A percentile compares a stretch with the other conserved stretches of the same genome.
These are phyloP conservation scores for Autographa gamma DNA, from an alignment of 2,888 invertebrate species.

Conservation along the genomic window DNA sequence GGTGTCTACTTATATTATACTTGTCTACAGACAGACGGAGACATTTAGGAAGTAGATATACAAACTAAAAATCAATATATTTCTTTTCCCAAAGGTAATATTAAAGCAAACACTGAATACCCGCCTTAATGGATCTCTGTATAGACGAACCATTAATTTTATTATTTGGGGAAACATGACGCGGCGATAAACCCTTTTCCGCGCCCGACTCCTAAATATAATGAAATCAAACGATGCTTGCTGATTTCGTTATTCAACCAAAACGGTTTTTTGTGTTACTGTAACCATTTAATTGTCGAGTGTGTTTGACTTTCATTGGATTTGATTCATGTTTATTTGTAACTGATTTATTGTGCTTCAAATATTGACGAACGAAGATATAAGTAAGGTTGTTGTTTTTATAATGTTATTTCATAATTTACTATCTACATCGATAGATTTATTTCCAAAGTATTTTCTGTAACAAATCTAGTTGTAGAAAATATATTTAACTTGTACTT, in stretches of 20 bases:
- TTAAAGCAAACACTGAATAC: constrained; percentile 63
- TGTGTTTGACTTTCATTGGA: constrained; percentile 17
- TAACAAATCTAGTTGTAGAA: no score
- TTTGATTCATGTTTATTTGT: constrained; percentile 1
- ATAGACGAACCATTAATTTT: constrained; percentile 78
- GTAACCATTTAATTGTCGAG: constrained; percentile 42
- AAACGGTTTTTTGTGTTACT: constrained; percentile 42
- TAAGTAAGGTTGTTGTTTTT: background rate
- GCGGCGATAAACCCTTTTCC: constrained; percentile 72
- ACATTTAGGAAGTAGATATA: constrained; percentile 10
- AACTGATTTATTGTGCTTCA: background rate
- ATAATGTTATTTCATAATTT: no score
- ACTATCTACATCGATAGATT: no score
- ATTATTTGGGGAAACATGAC: constrained; percentile 78
- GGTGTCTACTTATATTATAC: background rate
- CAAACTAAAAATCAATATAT: constrained; percentile 42
- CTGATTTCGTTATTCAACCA: constrained; percentile 62
- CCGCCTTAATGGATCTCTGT: constrained; percentile 74
- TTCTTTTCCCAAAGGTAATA: constrained; percentile 51
- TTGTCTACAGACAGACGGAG: background rate
- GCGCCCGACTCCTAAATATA: constrained; percentile 66
- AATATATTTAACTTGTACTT: no score
- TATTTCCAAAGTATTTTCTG: no score
- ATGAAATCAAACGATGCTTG: constrained; percentile 76
- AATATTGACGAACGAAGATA: background rate